Evolutionary conservation across 2,797 vertebrate genomes (phyloP), one percentile per base, ranked within the genome.

Genomic region (Triplophysa yarkandensis): DNA sequence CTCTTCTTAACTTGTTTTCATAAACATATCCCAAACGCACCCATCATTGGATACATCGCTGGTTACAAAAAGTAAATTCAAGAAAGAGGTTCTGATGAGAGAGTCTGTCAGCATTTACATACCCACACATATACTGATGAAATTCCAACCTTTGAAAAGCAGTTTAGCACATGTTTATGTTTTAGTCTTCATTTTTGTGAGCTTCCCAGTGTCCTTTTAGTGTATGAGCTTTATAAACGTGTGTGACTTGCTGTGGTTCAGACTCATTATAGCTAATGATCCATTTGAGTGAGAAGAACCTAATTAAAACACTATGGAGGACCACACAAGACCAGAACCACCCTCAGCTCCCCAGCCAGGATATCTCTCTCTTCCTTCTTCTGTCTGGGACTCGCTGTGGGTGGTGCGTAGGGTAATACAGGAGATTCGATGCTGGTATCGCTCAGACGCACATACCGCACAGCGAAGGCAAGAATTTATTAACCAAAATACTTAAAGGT

Each of bases 281-380:
- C 71, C 79, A 77, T 71, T 64, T 76, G 76, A 82, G 74, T 60
- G 61, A 71, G 55, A n/a, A 23, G 62, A 77, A 63, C 65, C 67
- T 85, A 81, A 84, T 84, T 81, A 70, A 69, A 83, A 74, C 80
- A 74, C 63, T 67, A 77, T 70, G 65, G 46, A 54, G 41, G 83
- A 85, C 85, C 85, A 85, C 82, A 83, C 78, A 74, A 76, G 63
- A 71, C 66, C 64, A 67, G 41, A 67, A 34, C 77, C 79, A 72
- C 71, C 74, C 30, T 71, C 21, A 60, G 73, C 65, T 58, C 41
- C 41, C 48, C 30, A 43, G 27, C 52, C 25, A 1, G n/a, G 44
- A 46, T 55, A 43, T 57, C 61, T 66, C 67, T 39, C 74, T 68
- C 69, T 62, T 61, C 68, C 32, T 71, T 68, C 66, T 43, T 43